Base-by-base conservation (phyloP, 1,140 invertebrate species). In the Hirudo medicinalis region DNA sequence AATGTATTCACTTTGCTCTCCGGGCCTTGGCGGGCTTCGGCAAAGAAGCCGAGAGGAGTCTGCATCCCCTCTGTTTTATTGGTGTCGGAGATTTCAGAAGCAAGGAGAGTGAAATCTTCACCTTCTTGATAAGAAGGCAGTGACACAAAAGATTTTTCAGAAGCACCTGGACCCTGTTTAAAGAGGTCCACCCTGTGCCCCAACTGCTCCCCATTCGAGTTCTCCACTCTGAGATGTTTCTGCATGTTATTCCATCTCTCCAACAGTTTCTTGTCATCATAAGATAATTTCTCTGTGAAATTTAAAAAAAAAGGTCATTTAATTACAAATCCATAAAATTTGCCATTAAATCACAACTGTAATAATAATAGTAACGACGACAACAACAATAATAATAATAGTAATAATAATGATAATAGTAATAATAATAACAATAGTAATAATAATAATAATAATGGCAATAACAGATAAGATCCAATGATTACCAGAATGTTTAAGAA, bases 181-280 rank as follows among this genome's bases (percentile, higher is more conserved):
- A 49, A 49, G 1, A 49, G 9, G 11, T 49, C 43, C 0, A 49
- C 15, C 43, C 43, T 49, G 15, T 49, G 43, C 9, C 43, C 43
- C 9, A 49, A 49, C 15, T 49, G 43, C 43, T 49, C 43, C 43
- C 11, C 11, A 17, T 49, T 49, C 1, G 43, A 69, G 67, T 22
- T 73, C 71, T 71, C 74, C 69, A 17, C 72, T 73, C 57, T 73
- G 71, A 20, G 72, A 67, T 25, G 72, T 15, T 76, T 75, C 71
- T 78, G 77, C 79, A 80, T 80, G 29, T 72, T 73, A 9, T 75
- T 73, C 79, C 79, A 80, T 36, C 78, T 72, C 20, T 79, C 75
- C n/a, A 80, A 71, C 57, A 80, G 72, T 55, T 78, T 77, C 69
- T 74, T 76, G 69, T 80, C 79, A 15, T 76, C 78, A 67, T 74